These are phyloP conservation scores for Drosophila siamana DNA, from an alignment of 2,888 invertebrate species.

Conservation along the genomic window DNA sequence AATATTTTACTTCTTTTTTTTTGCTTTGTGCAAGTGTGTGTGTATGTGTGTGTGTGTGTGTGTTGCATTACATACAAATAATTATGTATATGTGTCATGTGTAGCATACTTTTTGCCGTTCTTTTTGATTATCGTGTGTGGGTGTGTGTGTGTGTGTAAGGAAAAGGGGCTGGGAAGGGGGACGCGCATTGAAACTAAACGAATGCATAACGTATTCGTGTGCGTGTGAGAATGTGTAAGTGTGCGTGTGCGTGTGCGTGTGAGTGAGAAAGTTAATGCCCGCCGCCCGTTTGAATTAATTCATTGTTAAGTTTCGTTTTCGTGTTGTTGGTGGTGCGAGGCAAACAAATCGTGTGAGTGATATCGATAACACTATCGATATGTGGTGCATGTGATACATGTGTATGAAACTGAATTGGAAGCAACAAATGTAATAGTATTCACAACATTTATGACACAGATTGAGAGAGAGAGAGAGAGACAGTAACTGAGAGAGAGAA, in stretches of 20 bases:
- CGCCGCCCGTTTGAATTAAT: conserved; percentile 28
- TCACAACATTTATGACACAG: conserved; percentile 44
- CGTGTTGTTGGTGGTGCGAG: conserved; percentile 28
- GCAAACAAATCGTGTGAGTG: conserved; percentile 27
- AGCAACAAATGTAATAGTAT: conserved; percentile 40
- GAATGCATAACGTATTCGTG: conserved; percentile 40
- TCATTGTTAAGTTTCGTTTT: background rate
- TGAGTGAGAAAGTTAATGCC: conserved; percentile 24
- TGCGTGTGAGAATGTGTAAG: conserved; percentile 15
- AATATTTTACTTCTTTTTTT: conserved; percentile 13
- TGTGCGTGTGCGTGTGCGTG: background rate
- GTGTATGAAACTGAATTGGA: conserved; percentile 21
- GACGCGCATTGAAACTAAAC: conserved; percentile 43
- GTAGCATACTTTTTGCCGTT: conserved; percentile 19
- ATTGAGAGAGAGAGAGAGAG: conserved; percentile 5
- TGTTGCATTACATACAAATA: background rate
- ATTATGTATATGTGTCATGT: conserved; percentile 14
- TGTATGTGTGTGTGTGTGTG: conserved; percentile 17
- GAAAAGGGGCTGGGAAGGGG: background rate
- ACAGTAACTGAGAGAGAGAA: conserved; percentile 24
- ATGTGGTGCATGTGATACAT: conserved; percentile 12
- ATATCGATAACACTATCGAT: conserved; percentile 6
- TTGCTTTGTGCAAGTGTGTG: conserved; percentile 31
- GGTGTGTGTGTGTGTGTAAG: background rate
- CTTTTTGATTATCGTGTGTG: background rate